Evolutionary conservation across 2,888 invertebrate species (phyloP).

Genomic region (Fragum fragum): DNA sequence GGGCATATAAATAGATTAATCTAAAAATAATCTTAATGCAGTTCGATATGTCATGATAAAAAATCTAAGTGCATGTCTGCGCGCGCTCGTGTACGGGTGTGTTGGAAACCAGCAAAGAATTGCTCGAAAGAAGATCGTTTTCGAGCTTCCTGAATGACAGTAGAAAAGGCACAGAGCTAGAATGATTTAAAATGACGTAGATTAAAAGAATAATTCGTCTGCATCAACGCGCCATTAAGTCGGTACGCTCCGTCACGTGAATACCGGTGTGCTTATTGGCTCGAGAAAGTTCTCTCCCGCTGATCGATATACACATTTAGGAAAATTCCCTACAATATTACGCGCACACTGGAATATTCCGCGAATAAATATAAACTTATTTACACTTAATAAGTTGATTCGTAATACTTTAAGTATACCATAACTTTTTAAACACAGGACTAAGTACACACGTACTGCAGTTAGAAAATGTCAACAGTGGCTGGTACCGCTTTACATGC

Average conservation of each 20-base stretch:
- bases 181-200: background rate
- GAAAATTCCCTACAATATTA: background rate
- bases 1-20: no score
- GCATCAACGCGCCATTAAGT: background rate
- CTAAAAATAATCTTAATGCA: no score
- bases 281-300: slow-evolving; percentile 11
- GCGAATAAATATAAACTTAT: background rate
- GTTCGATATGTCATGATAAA: no score
- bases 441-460: no score
- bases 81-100: no score
- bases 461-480: slow-evolving; percentile 34
- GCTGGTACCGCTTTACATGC: slow-evolving; percentile 76
- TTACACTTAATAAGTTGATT: background rate
- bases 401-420: background rate
- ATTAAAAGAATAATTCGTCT: background rate
- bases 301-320: slow-evolving; percentile 16
- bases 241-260: background rate
- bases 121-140: no score
- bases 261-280: background rate
- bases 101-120: no score
- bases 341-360: slow-evolving; percentile 25
- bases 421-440: no score
- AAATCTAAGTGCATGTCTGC: no score
- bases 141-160: no score
- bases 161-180: no score